Base-by-base conservation (phyloP, 2,113 vertebrate species). In the Eptesicus fuscus region DNA sequence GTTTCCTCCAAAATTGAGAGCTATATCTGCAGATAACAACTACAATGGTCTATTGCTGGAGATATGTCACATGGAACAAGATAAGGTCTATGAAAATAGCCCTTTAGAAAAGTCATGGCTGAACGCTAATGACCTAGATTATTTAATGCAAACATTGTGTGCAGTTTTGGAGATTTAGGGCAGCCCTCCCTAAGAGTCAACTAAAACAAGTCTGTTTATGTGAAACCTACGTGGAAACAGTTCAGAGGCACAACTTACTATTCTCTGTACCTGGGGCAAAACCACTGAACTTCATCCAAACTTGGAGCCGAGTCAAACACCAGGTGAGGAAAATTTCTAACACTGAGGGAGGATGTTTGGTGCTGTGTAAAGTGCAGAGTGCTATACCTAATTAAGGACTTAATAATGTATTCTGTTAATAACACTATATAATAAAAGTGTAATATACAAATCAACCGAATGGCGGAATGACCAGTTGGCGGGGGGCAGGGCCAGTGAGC, bases 61-160 rank as follows among this genome's bases (percentile, higher is more conserved):
- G 84, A 88, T 78, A 87, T 47, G 90, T 95, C 88, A 88, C 84
- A 84, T 35, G 71, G 94, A 96, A 96, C 85, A 85, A 96, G 96
- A 97, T 96, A 95, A 96, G 92, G 90, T 71, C 95, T 96, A 95
- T 83, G 83, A 94, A 97, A 95, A 97, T 85, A 97, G 91, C 17
- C 53, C 79, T 94, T 95, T 69, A 77, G 67, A 74, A 83, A 95
- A 93, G 96, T 96, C 96, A 96, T 89, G 97, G 94, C 93, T 97
- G 96, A 97, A 96, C 96, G 96, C 91, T 90, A 90, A 95, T 61
- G 88, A 95, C 94, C 93, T 92, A 83, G 71, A 83, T 95, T 92
- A 80, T 88, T 96, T 97, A 97, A 97, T 97, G 88, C 70, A 71
- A 97, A 97, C 97, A 97, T 95, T 83, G 69, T 97, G 96, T 92